These are phyloP conservation scores for Xiphophorus birchmanni DNA, from an alignment of 2,797 vertebrate genomes.

Conservation along the genomic window DNA sequence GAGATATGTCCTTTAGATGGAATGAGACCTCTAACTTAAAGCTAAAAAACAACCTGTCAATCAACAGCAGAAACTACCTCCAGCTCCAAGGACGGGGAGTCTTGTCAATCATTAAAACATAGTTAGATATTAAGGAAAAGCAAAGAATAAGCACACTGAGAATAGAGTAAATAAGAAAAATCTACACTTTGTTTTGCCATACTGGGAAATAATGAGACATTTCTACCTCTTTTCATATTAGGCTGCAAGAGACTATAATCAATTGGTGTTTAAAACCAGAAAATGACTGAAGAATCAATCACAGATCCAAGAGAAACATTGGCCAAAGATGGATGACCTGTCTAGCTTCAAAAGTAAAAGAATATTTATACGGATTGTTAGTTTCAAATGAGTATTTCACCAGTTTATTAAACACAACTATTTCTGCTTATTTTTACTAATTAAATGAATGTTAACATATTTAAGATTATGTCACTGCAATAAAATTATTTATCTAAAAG, in stretches of 20 bases:
- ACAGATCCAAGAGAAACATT: too few relatives aligned
- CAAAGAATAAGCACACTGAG: neutral
- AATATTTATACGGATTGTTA: neutral
- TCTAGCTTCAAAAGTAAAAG: neutral
- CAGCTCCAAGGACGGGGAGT: neutral
- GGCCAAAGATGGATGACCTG: too few relatives aligned
- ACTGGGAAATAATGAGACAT: too few relatives aligned
- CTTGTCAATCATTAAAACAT: neutral
- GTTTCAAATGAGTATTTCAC: neutral
- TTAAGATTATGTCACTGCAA: neutral
- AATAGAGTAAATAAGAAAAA: too few relatives aligned
- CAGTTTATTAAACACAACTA: neutral
- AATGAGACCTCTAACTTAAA: slow-evolving; percentile 10
- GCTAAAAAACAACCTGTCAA: slow-evolving; percentile 15
- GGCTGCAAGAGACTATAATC: neutral
- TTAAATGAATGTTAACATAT: neutral
- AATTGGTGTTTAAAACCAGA: too few relatives aligned
- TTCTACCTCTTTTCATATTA: too few relatives aligned
- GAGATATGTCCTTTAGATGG: slow-evolving; percentile 26
- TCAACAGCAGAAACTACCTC: neutral
- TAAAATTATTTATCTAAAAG: neutral
- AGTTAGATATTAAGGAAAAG: neutral
- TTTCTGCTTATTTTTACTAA: too few relatives aligned
- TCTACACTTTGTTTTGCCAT: too few relatives aligned
- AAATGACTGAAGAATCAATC: too few relatives aligned